Percentiles rank a stretch among this genome's conserved stretches.
Evolutionary conservation across 1,140 invertebrate genomes (phyloP).

Genomic region (Eurosta solidaginis): DNA sequence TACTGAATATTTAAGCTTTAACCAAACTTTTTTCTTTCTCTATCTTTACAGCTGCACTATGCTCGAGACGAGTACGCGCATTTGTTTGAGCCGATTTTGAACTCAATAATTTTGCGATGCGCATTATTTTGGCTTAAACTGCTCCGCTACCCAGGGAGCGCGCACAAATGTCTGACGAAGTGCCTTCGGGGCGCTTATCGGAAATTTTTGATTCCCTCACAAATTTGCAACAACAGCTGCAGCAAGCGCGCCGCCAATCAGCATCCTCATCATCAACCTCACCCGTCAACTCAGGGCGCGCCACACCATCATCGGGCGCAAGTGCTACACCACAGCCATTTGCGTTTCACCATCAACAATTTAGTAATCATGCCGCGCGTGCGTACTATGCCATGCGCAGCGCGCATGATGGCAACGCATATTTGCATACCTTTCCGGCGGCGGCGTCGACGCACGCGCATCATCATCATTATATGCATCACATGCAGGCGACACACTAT

Average conservation of each 20-base stretch:
- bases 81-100: neutral
- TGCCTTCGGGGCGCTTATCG: conserved; percentile 70
- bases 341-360: conserved; percentile 31
- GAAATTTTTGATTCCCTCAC: conserved; percentile 80
- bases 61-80: neutral
- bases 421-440: conserved; percentile 52
- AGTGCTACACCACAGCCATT: conserved; percentile 30
- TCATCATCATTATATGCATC: conserved; percentile 39
- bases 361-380: conserved; percentile 40
- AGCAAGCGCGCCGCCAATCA: conserved; percentile 43
- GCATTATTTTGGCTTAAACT: neutral
- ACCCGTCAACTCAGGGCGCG: conserved; percentile 44
- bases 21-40: neutral
- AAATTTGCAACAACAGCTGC: conserved; percentile 66
- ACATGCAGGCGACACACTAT: conserved; percentile 36
- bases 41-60: neutral
- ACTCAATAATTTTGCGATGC: neutral
- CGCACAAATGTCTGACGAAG: conserved; percentile 64
- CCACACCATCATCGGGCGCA: conserved; percentile 41
- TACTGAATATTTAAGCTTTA: no score
- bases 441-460: conserved; percentile 26
- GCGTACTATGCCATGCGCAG: conserved; percentile 51
- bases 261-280: conserved; percentile 54
- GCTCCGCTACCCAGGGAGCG: neutral
- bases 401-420: conserved; percentile 44